Percentiles rank a stretch among this genome's conserved stretches.
Conservation (phyloP, 2,888 invertebrate genomes). For the Ectemnius continuus region DNA sequence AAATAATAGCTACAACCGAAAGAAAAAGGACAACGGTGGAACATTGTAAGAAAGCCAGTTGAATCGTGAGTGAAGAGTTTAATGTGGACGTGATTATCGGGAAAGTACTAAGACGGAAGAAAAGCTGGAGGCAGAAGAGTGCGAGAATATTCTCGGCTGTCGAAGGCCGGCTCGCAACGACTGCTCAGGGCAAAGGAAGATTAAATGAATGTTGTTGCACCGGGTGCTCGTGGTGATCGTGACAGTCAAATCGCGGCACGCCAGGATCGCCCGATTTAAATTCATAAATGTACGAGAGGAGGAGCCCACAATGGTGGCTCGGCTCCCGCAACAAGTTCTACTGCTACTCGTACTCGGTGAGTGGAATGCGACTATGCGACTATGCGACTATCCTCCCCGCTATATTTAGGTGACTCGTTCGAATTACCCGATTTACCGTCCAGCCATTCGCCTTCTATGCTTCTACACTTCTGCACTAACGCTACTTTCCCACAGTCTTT, state of each 20-base stretch:
- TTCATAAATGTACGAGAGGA: conserved; percentile 74
- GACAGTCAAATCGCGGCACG: conserved; percentile 66
- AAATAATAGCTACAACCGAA: too few species aligned
- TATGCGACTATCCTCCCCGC: conserved; percentile 25
- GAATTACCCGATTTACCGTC: conserved; percentile 49
- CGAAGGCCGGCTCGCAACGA: conserved; percentile 20
- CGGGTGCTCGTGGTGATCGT: conserved; percentile 66
- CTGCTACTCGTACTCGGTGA: conserved; percentile 75
- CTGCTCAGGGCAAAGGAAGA: conserved; percentile 31
- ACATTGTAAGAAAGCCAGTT: too few species aligned
- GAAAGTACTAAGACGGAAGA: too few species aligned
- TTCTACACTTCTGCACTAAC: neutral
- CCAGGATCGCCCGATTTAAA: conserved; percentile 66
- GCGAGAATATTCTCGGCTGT: neutral
- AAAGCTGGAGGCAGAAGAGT: too few species aligned
- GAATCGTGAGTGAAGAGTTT: too few species aligned
- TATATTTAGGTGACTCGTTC: conserved; percentile 65
- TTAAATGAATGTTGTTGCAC: conserved; percentile 69
- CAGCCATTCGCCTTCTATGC: neutral
- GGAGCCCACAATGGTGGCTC: conserved; percentile 75
- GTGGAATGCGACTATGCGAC: conserved; percentile 47
- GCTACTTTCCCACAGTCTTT: neutral
- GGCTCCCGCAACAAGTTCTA: conserved; percentile 76
- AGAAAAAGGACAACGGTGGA: too few species aligned
- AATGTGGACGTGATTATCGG: too few species aligned